A percentile compares a stretch with the other conserved stretches of the same genome.
Evolutionary conservation across 2,113 vertebrate genomes (phyloP).

Genomic region (Zootoca vivipara): DNA sequence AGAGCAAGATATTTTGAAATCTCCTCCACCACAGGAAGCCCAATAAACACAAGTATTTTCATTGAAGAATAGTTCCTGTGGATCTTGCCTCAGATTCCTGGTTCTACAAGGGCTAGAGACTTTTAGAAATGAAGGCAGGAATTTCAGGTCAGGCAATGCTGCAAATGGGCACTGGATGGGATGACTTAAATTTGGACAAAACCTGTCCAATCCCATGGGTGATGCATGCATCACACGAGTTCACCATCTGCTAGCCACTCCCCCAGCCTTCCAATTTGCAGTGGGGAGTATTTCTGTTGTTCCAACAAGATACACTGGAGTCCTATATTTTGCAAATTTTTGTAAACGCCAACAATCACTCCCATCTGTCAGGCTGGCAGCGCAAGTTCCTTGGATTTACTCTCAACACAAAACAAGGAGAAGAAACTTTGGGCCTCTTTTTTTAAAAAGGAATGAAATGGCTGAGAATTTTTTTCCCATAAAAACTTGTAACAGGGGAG

Average conservation of each 20-base stretch:
- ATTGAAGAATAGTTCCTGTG: neutral
- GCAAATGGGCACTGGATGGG: neutral
- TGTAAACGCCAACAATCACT: slow-evolving; percentile 30
- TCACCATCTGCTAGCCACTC: neutral
- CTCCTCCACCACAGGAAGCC: no score
- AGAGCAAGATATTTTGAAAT: no score
- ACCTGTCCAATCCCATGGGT: no score
- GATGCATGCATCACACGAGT: neutral
- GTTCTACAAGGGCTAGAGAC: neutral
- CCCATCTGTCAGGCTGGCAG: slow-evolving; percentile 57
- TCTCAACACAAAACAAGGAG: slow-evolving; percentile 26
- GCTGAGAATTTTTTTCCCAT: neutral
- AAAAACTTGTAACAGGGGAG: neutral
- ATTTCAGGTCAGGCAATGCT: neutral
- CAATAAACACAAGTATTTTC: neutral
- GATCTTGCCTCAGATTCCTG: neutral
- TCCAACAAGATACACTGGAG: slow-evolving; percentile 24
- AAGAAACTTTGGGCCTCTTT: slow-evolving; percentile 1
- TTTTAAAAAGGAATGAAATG: slow-evolving; percentile 1
- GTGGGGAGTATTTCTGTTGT: neutral
- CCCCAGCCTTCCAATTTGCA: no score
- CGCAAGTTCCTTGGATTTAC: slow-evolving; percentile 35
- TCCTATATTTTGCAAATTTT: neutral
- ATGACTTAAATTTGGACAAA: neutral
- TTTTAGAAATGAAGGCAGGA: neutral